Percentiles rank a stretch among this genome's conserved stretches.
Evolutionary conservation across 2,113 vertebrate genomes (phyloP).

Genomic region (Coptodon rendalli): DNA sequence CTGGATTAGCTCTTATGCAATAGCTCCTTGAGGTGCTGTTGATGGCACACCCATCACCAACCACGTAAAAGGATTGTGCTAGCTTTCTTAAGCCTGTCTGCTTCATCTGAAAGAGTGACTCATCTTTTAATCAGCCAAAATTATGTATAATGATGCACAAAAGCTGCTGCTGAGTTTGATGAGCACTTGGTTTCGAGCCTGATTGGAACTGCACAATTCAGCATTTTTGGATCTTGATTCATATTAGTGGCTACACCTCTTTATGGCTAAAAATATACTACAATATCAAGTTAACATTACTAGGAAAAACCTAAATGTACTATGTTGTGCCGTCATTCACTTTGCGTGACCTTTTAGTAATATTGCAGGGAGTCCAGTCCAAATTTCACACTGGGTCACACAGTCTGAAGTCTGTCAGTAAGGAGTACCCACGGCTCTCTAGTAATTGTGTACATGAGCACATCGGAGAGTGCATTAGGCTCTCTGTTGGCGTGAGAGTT

Average conservation of each 20-base stretch:
- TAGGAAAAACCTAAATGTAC: neutral
- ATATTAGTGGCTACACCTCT: neutral
- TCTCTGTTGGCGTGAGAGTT: constrained; percentile 26
- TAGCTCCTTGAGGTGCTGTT: neutral
- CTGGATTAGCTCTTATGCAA: constrained; percentile 5
- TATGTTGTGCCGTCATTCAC: neutral
- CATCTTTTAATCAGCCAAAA: neutral
- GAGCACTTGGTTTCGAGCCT: neutral
- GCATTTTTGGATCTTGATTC: neutral
- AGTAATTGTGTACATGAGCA: constrained; percentile 13
- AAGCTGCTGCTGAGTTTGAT: neutral
- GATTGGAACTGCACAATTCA: neutral
- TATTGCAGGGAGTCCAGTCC: neutral
- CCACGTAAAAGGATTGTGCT: neutral
- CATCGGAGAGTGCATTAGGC: neutral
- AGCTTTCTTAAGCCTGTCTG: neutral
- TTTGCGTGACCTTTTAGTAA: neutral
- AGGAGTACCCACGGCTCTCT: neutral
- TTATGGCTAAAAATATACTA: neutral
- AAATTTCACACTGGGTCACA: neutral
- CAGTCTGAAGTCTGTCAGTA: neutral
- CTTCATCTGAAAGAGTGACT: neutral
- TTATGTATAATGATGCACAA: neutral
- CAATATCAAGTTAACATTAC: neutral
- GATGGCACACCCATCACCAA: neutral